These are phyloP conservation scores for Sapayoa aenigma DNA, from an alignment of 2,113 vertebrate genomes.

Conservation along the genomic window DNA sequence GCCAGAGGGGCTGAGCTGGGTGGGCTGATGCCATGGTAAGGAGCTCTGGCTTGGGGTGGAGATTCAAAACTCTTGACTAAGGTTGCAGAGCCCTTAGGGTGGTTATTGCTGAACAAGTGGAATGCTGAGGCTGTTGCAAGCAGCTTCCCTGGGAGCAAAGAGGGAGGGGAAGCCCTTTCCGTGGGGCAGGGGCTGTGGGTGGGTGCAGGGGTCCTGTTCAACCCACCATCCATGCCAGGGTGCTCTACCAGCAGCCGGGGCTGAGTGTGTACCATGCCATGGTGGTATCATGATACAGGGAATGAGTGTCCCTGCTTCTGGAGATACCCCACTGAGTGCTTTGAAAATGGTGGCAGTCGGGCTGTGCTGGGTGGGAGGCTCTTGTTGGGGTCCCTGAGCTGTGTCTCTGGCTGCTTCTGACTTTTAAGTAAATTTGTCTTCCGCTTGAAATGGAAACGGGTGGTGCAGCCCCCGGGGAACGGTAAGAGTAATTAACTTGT, in stretches of 20 bases:
- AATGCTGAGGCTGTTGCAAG: neutral
- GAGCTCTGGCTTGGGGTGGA: neutral
- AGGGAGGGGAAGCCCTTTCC: neutral
- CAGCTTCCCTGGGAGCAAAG: neutral
- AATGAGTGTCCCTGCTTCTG: rapidly evolving
- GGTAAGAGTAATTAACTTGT: neutral
- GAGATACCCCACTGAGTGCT: rapidly evolving
- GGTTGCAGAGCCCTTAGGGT: neutral
- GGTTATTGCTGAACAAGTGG: neutral
- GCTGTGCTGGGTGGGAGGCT: neutral
- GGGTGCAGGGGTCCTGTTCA: neutral
- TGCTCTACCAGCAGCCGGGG: neutral
- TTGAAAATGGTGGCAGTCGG: neutral
- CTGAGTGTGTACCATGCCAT: neutral
- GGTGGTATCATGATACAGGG: neutral
- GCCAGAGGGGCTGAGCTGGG: neutral
- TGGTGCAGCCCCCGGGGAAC: neutral
- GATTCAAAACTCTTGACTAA: neutral
- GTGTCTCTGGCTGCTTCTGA: neutral
- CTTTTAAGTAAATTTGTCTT: neutral
- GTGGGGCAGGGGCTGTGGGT: neutral
- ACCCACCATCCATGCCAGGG: rapidly evolving
- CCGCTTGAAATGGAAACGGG: neutral
- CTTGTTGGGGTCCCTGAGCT: rapidly evolving
- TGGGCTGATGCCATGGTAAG: neutral